phyloP scores from a whole-genome alignment of 2,888 invertebrate genomes.

The Penaeus monodon region DNA sequence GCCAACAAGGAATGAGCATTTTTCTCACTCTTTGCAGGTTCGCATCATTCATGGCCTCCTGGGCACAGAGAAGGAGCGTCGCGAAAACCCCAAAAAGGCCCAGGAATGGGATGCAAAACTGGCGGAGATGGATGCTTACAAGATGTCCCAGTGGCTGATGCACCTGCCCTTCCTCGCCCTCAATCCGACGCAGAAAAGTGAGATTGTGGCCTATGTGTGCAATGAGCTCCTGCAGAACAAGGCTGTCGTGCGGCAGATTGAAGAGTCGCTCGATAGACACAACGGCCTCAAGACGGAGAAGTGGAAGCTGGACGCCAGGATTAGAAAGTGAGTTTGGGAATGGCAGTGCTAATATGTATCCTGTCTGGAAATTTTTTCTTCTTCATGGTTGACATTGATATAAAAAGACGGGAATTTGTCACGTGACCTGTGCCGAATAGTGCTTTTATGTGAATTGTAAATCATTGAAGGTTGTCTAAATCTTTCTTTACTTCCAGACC shows the following conservation, averaged over 20 bases:
- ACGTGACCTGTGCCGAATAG: background rate
- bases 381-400: too few relatives aligned
- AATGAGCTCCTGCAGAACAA: conserved; percentile 95
- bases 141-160: conserved; percentile 71
- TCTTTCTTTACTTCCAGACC: background rate
- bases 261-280: conserved; percentile 86
- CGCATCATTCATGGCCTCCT: conserved; percentile 50
- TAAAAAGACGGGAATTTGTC: too few relatives aligned
- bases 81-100: conserved; percentile 76
- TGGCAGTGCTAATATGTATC: too few relatives aligned
- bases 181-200: conserved; percentile 86
- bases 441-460: background rate
- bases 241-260: conserved; percentile 87
- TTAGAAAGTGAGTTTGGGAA: conserved; percentile 81
- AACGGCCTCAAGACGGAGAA: conserved; percentile 90
- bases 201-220: conserved; percentile 90
- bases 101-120: conserved; percentile 81
- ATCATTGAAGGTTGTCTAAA: too few relatives aligned
- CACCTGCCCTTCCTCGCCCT: conserved; percentile 83
- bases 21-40: conserved; percentile 26
- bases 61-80: conserved; percentile 60
- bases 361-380: too few relatives aligned
- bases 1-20: background rate
- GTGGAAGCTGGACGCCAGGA: conserved; percentile 92
- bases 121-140: conserved; percentile 83